These are phyloP conservation scores for Trogon melanurus DNA, from an alignment of 2,113 vertebrate species.

Conservation along the genomic window DNA sequence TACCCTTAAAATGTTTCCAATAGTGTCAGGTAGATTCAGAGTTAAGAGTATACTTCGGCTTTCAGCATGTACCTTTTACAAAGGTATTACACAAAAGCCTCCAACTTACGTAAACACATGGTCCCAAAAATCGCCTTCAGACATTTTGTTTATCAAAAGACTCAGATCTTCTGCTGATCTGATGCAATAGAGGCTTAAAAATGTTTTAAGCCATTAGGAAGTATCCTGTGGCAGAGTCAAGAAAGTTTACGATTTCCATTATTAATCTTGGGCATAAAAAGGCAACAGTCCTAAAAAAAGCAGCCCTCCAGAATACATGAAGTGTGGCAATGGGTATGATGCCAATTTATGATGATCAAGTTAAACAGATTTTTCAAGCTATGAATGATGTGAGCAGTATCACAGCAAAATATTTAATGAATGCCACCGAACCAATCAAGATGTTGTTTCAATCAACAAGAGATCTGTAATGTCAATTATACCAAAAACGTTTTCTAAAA, in stretches of 20 bases:
- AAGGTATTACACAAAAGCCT: conserved; percentile 71
- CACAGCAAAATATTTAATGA: conserved; percentile 68
- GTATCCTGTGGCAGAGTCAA: conserved; percentile 20
- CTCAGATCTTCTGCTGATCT: conserved; percentile 65
- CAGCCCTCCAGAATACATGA: conserved; percentile 70
- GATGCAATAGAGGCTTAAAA: conserved; percentile 74
- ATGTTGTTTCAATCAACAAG: conserved; percentile 65
- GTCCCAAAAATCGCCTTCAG: conserved; percentile 72
- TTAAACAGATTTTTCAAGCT: conserved; percentile 68
- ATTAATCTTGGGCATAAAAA: conserved; percentile 64
- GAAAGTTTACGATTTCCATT: conserved; percentile 54
- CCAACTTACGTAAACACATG: conserved; percentile 50
- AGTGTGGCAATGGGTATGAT: conserved; percentile 59
- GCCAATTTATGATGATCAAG: conserved; percentile 35
- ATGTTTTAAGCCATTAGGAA: conserved; percentile 72
- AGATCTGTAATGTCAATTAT: conserved; percentile 49
- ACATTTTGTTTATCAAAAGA: conserved; percentile 71
- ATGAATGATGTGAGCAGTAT: conserved; percentile 59
- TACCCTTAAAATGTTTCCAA: conserved; percentile 67
- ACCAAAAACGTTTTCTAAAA: conserved; percentile 67
- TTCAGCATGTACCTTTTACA: conserved; percentile 66
- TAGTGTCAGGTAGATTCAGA: conserved; percentile 69
- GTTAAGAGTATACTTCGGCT: conserved; percentile 64
- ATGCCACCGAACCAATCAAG: conserved; percentile 64
- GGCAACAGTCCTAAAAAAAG: conserved; percentile 65